Evolutionary conservation across 2,797 vertebrate species (phyloP).

Genomic region (Lemur catta): DNA sequence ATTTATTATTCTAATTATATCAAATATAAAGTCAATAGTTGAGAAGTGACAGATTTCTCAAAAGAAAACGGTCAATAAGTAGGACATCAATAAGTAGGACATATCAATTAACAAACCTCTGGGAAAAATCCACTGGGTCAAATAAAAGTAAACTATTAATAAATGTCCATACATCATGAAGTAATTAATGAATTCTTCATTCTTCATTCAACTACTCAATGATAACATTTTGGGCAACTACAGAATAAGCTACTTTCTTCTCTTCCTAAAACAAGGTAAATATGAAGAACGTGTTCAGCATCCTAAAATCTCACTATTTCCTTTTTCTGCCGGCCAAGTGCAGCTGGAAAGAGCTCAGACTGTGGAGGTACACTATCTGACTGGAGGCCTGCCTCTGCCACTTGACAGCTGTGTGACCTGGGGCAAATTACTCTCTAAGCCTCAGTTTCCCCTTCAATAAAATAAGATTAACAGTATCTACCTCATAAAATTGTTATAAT

Average conservation of each 20-base stretch:
- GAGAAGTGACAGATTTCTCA: not conserved
- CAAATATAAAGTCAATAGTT: conserved; percentile 4
- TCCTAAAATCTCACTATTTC: not conserved
- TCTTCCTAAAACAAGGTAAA: not conserved
- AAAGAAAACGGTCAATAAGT: not conserved
- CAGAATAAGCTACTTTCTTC: not conserved
- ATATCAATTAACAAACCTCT: conserved; percentile 10
- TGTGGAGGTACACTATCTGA: not conserved
- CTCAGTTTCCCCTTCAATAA: not conserved
- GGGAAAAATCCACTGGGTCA: not conserved
- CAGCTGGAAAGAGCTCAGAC: not conserved
- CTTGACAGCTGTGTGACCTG: not conserved
- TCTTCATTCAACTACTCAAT: not conserved
- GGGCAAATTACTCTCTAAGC: not conserved
- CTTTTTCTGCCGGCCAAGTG: not conserved
- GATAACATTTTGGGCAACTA: not conserved
- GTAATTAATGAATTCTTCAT: not conserved
- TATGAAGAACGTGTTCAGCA: not conserved
- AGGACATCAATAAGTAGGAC: not conserved
- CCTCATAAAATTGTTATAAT: not conserved
- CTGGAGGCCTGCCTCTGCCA: not conserved
- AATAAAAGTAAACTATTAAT: not conserved
- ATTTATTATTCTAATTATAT: conserved; percentile 13
- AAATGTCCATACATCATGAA: not conserved
- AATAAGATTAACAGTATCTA: not conserved